phyloP scores from a whole-genome alignment of 2,888 invertebrate species.

The Drosophila austrosaltans region DNA sequence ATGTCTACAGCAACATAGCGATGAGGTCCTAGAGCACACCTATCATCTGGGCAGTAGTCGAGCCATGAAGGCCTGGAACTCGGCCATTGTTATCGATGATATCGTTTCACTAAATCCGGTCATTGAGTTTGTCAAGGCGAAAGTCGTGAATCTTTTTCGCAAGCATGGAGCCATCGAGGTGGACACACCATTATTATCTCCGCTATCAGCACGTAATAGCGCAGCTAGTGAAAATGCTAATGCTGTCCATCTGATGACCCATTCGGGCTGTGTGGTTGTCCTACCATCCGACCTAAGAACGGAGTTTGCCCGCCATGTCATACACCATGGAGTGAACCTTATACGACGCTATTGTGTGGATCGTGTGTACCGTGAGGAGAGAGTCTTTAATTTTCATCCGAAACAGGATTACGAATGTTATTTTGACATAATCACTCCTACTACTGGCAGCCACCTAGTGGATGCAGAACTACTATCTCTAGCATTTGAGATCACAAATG shows the following conservation, averaged over 20 bases:
- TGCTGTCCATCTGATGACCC: conserved; percentile 92
- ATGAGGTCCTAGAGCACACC: conserved; percentile 87
- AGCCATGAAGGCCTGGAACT: conserved; percentile 80
- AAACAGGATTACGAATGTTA: conserved; percentile 95
- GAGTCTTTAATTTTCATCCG: conserved; percentile 92
- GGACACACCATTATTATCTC: conserved; percentile 91
- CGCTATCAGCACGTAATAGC: conserved; percentile 85
- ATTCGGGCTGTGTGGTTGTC: conserved; percentile 92
- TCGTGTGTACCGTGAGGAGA: conserved; percentile 92
- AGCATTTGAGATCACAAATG: conserved; percentile 89
- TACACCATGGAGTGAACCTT: conserved; percentile 90
- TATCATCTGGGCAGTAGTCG: conserved; percentile 87
- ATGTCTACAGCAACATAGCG: conserved; percentile 83
- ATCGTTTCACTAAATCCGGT: conserved; percentile 82
- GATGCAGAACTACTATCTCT: conserved; percentile 94
- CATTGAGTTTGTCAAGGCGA: conserved; percentile 83
- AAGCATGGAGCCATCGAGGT: conserved; percentile 92
- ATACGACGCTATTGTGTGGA: conserved; percentile 94
- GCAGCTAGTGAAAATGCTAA: conserved; percentile 66
- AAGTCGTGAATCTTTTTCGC: conserved; percentile 86
- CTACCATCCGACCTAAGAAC: conserved; percentile 93
- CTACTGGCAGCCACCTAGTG: conserved; percentile 88
- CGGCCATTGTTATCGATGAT: conserved; percentile 80
- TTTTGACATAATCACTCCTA: conserved; percentile 95
- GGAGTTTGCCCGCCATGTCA: conserved; percentile 92